These are phyloP conservation scores for Euphonia xanthogaster DNA, from an alignment of 2,797 vertebrate genomes.

Conservation along the genomic window DNA sequence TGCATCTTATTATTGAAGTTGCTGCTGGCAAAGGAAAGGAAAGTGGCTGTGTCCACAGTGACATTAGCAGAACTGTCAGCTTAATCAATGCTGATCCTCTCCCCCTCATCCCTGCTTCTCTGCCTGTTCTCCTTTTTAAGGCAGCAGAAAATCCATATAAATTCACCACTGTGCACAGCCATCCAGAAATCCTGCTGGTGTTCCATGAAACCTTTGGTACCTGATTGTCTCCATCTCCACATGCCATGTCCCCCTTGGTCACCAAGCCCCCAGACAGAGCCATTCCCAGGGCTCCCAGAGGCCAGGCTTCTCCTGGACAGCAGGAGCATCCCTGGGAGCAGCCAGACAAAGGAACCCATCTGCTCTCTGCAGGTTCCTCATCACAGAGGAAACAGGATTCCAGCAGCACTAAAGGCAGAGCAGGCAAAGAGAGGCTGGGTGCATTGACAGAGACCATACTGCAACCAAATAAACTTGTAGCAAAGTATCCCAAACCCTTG, in stretches of 20 bases:
- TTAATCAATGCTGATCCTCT: slow-evolving; percentile 11
- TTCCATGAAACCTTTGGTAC: not conserved
- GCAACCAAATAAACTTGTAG: not conserved
- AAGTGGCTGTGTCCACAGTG: slow-evolving; percentile 1
- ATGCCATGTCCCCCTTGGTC: accelerated
- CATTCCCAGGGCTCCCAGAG: not conserved
- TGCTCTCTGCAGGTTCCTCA: not conserved
- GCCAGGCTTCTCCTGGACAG: not conserved
- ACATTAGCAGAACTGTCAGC: slow-evolving; percentile 23
- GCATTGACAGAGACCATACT: not conserved
- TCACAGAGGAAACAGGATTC: not conserved
- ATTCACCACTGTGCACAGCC: not conserved
- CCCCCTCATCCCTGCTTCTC: not conserved
- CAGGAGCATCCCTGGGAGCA: not conserved
- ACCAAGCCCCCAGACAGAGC: not conserved
- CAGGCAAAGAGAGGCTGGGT: not conserved
- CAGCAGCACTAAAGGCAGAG: not conserved
- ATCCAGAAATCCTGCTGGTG: not conserved
- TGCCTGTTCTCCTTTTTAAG: not conserved
- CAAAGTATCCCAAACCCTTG: not conserved
- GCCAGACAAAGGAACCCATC: not conserved
- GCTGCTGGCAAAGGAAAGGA: slow-evolving; percentile 32
- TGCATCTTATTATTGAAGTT: slow-evolving; percentile 40
- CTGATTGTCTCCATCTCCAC: not conserved
- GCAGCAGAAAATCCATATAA: not conserved